Evolutionary conservation across 2,888 invertebrate species (phyloP), one percentile per base, ranked within the genome.

Genomic region (Chymomyza fuscimana): DNA sequence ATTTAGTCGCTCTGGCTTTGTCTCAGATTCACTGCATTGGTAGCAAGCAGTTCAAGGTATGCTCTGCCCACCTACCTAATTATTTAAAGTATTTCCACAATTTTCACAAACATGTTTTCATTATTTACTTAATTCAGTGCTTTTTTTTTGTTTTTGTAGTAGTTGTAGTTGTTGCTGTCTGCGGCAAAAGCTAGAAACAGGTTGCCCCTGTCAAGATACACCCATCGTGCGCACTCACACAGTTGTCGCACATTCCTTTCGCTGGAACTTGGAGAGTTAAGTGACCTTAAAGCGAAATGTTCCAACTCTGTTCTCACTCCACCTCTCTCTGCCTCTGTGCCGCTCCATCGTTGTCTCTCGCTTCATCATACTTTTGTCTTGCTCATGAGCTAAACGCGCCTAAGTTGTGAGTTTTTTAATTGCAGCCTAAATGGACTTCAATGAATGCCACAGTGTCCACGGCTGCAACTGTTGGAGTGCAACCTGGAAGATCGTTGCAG

Each of bases 391-490:
- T 25, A 46, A 67, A 59, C 68, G 78, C 78, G 76, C 67, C 78
- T 82, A 87, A 80, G 86, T 87, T 88, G 87, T 81, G 88, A 86
- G 88, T 86, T 86, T 89, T 88, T 89, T 88, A 88, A 88, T 88
- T 88, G 88, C 89, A 78, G 87, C 80, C 89, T 87, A 89, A 88
- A 88, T 89, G 89, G 85, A 85, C 88, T 86, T 85, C 89, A 88
- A 89, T 88, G 88, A 88, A 81, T 89, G 89, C 78, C 69, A 62
- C 69, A 75, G 62, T 46, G 40, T 46, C 40, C 40, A 15, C 40
- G 40, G 36, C 12, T 64, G 68, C 66, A 67, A 52, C 66, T 54
- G 25, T 29, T 52, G 59, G 59, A 75, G 63, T 65, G 65, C 74
- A 65, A 69, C 68, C 63, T 19, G 32, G 10, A 60, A 50, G 22